Conservation (phyloP, 2,797 vertebrate genomes). For the Diglossa cyanea region DNA sequence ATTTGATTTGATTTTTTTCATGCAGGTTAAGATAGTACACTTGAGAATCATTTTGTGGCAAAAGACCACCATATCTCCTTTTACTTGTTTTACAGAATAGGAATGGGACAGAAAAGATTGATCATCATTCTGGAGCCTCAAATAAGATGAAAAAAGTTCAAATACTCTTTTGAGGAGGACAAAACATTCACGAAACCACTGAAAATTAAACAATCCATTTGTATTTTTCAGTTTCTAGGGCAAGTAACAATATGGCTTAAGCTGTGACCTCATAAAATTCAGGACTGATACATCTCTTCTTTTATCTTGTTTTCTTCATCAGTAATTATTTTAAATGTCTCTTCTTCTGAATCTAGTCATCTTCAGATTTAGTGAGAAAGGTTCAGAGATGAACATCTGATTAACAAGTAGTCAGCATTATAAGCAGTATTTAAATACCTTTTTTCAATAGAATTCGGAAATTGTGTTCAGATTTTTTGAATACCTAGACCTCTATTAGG, state of each 20-base stretch:
- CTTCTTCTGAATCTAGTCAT: background rate
- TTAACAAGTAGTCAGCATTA: background rate
- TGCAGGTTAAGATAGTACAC: background rate
- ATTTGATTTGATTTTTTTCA: background rate
- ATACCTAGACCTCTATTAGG: background rate
- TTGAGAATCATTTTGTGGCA: background rate
- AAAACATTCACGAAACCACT: background rate
- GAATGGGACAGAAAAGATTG: background rate
- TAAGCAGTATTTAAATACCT: background rate
- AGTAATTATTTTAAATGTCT: background rate
- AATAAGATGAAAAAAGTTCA: background rate
- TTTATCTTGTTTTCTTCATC: background rate
- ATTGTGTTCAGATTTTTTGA: background rate
- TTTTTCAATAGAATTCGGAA: background rate
- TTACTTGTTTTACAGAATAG: background rate
- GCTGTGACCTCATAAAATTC: too few relatives aligned
- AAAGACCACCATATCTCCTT: background rate
- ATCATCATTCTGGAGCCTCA: background rate
- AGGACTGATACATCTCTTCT: background rate
- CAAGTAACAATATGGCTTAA: background rate
- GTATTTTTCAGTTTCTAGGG: background rate
- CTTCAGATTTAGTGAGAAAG: background rate
- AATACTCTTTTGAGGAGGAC: background rate
- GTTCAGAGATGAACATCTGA: background rate
- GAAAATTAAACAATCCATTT: background rate